Conservation (phyloP, 2,888 invertebrate species). For the Drosophila glabriapex region DNA sequence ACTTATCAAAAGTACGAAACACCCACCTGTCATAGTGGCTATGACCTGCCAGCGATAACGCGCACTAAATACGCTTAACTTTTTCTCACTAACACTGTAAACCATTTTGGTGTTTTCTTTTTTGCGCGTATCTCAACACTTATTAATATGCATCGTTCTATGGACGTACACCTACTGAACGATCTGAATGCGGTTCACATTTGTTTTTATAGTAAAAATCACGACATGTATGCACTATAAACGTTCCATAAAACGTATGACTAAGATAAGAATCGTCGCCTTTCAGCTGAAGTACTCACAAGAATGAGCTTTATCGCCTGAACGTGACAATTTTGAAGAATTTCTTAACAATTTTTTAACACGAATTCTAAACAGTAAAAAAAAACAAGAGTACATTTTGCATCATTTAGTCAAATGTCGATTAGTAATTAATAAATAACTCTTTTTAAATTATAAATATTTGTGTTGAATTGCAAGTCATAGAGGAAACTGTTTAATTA, state of each 20-base stretch:
- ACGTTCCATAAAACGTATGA: constrained; percentile 42
- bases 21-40: constrained; percentile 73
- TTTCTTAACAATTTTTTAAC: not conserved
- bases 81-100: constrained; percentile 19
- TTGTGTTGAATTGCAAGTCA: too few relatives aligned
- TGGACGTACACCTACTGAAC: constrained; percentile 48
- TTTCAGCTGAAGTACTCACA: constrained; percentile 22
- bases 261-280: constrained; percentile 56
- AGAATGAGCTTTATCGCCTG: constrained; percentile 16
- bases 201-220: constrained; percentile 61
- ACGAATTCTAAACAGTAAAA: not conserved
- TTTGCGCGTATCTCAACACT: not conserved
- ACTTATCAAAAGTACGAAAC: not conserved
- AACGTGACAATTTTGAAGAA: constrained; percentile 25
- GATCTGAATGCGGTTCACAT: constrained; percentile 13
- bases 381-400: not conserved
- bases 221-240: constrained; percentile 20
- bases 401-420: not conserved
- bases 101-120: constrained; percentile 50
- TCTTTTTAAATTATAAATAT: not conserved
- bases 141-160: constrained; percentile 16
- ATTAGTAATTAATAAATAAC: not conserved
- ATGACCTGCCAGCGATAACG: constrained; percentile 67
- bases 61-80: constrained; percentile 51
- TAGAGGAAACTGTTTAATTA: not conserved